Base-by-base conservation (phyloP, 1,140 invertebrate genomes). In the Kradibia gibbosae region DNA sequence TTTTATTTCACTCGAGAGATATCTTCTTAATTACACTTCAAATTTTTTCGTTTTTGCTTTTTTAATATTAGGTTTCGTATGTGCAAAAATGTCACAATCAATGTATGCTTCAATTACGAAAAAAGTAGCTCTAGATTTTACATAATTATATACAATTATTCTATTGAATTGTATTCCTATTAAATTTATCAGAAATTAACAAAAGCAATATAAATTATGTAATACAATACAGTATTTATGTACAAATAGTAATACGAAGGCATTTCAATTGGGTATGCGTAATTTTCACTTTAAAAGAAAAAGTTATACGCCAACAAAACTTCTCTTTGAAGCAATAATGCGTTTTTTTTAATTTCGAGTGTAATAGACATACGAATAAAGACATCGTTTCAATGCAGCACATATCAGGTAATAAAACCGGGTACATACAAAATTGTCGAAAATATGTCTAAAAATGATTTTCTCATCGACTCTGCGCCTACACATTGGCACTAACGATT, bases 401-500 rank as follows among this genome's bases (percentile, higher is more conserved):
- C 3, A 15, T 48, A 48, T 3, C 3, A 48, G 42, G 31, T 4
- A 71, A 65, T 65, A 65, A 65, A 65, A 65, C 4, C 60, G 17
- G 8, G 13, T 65, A 36, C 20, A 65, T 8, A 36, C 45, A 34
- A 36, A 62, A 34, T 62, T 62, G 22, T 57, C 53, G 28, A 62
- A 62, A 62, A 62, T 31, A 60, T 39, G 8, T 20, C 15, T 2
- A 36, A 36, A 65, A 39, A 17, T 39, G 20, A 39, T 39, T 57
- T 25, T 31, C 10, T 60, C 25, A 57, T 67, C 45, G 22, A 67
- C 50, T 81, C 39, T 74, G 42, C 36, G 53, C 48, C 60, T 81
- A 77, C 48, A 65, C 55, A 77, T 81, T 81, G 80, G 80, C 80
- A 81, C 80, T 65, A 76, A 81, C 67, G 65, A 75, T 74, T 0